phyloP scores from a whole-genome alignment of 1,140 invertebrate species.

The Cyclina sinensis region DNA sequence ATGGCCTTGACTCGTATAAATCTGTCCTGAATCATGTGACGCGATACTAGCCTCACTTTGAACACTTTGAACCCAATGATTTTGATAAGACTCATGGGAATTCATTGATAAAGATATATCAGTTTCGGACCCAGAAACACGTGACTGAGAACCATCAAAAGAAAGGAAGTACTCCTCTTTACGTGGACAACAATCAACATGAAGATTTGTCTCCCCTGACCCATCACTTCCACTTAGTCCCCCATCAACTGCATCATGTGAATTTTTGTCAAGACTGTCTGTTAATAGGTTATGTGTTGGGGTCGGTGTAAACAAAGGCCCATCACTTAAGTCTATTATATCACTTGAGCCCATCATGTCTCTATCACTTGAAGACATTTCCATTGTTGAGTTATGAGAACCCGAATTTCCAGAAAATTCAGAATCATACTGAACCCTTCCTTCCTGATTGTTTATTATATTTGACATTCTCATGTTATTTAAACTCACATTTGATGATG shows the following conservation, averaged over 20 bases:
- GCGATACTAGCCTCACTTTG: slow-evolving; percentile 39
- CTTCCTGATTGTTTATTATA: slow-evolving; percentile 41
- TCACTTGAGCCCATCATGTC: slow-evolving; percentile 85
- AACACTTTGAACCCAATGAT: slow-evolving; percentile 67
- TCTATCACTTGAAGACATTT: slow-evolving; percentile 82
- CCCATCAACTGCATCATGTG: slow-evolving; percentile 55
- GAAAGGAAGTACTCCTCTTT: slow-evolving; percentile 84
- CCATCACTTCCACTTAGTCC: slow-evolving; percentile 72
- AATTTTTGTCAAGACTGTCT: slow-evolving; percentile 78
- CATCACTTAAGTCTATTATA: slow-evolving; percentile 83
- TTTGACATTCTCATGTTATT: slow-evolving; percentile 71
- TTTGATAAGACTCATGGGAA: slow-evolving; percentile 75
- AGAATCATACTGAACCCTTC: slow-evolving; percentile 74
- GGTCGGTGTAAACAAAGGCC: slow-evolving; percentile 83
- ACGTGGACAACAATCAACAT: slow-evolving; percentile 79
- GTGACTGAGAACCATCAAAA: slow-evolving; percentile 79
- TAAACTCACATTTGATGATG: slow-evolving; percentile 60
- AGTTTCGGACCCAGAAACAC: slow-evolving; percentile 77
- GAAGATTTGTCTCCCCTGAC: slow-evolving; percentile 76
- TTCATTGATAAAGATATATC: slow-evolving; percentile 79
- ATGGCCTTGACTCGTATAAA: slow-evolving; percentile 69
- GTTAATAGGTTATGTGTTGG: slow-evolving; percentile 71
- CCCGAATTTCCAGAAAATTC: slow-evolving; percentile 79
- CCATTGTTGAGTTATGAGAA: slow-evolving; percentile 79
- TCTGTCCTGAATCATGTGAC: slow-evolving; percentile 60